A percentile compares a stretch with the other conserved stretches of the same genome.
phyloP scores from a whole-genome alignment of 1,140 invertebrate genomes.

The Drosophila nannoptera region DNA sequence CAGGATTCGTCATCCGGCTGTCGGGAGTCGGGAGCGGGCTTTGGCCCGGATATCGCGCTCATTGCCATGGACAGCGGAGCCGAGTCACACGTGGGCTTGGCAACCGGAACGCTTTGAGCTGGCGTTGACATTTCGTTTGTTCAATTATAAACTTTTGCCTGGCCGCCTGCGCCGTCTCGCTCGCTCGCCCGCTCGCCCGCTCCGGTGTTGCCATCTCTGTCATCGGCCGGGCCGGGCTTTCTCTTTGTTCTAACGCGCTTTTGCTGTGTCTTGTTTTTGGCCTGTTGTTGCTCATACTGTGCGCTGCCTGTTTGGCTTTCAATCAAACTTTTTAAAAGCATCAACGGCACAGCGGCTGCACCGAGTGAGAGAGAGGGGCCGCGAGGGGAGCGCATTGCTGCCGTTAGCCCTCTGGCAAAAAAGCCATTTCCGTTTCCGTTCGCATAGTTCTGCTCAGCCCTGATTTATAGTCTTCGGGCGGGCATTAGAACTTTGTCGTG shows the following conservation, averaged over 20 bases:
- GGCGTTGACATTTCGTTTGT: constrained; percentile 74
- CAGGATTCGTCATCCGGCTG: neutral
- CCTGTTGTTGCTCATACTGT: constrained; percentile 50
- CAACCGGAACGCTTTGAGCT: constrained; percentile 56
- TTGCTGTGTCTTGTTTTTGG: constrained; percentile 62
- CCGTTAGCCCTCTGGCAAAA: constrained; percentile 37
- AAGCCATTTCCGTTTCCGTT: constrained; percentile 67
- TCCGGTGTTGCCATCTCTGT: constrained; percentile 7
- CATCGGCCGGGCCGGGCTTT: constrained; percentile 25
- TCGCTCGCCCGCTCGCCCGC: constrained; percentile 1
- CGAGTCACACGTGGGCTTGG: constrained; percentile 24
- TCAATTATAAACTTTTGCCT: constrained; percentile 74
- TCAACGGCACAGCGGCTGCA: constrained; percentile 52
- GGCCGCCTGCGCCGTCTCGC: constrained; percentile 13
- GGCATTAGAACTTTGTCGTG: constrained; percentile 37
- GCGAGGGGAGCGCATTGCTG: constrained; percentile 31
- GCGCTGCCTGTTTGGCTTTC: constrained; percentile 65
- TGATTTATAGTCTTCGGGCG: constrained; percentile 43
- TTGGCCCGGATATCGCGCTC: constrained; percentile 18
- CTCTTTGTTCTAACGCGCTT: constrained; percentile 64
- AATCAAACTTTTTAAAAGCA: constrained; percentile 76
- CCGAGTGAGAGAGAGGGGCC: neutral
- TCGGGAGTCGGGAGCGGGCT: neutral
- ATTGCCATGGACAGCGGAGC: constrained; percentile 30
- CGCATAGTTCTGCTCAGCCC: constrained; percentile 43